Evolutionary conservation across 2,888 invertebrate genomes (phyloP).

Genomic region (Tortrix viridana): DNA sequence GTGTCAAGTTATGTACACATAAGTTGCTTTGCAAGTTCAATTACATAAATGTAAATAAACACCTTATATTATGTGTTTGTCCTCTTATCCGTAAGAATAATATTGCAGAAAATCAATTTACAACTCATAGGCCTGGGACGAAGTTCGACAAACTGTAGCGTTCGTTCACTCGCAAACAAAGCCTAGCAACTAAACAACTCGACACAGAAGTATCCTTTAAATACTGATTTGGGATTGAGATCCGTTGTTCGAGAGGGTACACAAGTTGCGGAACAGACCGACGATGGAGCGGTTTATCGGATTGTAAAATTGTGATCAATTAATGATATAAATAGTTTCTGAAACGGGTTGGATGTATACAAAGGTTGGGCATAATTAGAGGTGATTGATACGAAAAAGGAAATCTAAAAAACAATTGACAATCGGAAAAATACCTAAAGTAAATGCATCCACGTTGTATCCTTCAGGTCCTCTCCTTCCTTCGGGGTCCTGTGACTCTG

Average conservation of each 20-base stretch:
- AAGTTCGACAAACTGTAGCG: slow-evolving; percentile 7
- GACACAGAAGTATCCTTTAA: slow-evolving; percentile 23
- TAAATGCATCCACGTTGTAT: no score
- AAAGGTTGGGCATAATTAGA: no score
- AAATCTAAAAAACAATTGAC: no score
- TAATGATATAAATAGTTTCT: no score
- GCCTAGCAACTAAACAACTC: slow-evolving; percentile 22
- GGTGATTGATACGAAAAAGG: no score
- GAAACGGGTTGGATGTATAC: no score
- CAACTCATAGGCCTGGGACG: slow-evolving; percentile 2
- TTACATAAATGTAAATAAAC: neutral
- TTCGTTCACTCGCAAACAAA: slow-evolving; percentile 21
- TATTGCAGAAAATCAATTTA: slow-evolving; percentile 13
- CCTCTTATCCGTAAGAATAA: slow-evolving; percentile 12
- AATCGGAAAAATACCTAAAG: no score
- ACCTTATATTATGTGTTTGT: neutral
- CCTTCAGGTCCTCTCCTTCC: no score
- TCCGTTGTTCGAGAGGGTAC: neutral
- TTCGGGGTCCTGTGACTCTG: no score
- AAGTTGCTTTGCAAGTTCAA: no score
- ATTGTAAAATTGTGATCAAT: neutral
- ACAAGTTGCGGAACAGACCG: neutral
- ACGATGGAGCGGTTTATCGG: neutral
- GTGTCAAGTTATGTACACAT: no score
- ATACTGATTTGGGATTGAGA: slow-evolving; percentile 9